Percentiles rank a stretch among this genome's conserved stretches.
These are phyloP conservation scores for Heterodera carotae DNA, from an alignment of 1,140 invertebrate species.

Conservation along the genomic window DNA sequence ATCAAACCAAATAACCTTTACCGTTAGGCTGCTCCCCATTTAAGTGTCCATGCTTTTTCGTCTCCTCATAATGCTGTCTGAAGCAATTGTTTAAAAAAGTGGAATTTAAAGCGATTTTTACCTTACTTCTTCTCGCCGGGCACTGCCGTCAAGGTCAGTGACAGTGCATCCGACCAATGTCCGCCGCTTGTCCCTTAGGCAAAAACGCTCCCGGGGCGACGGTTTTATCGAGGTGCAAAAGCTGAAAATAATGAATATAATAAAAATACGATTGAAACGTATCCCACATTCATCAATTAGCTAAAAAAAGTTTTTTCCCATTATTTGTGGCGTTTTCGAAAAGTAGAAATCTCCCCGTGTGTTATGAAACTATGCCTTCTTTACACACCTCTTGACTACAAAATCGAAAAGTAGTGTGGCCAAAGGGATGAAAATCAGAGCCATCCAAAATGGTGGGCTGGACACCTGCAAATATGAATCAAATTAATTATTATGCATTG, in stretches of 20 bases:
- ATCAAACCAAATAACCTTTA: too few species aligned
- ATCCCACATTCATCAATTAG: too few species aligned
- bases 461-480: slow-evolving; percentile 60
- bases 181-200: slow-evolving; percentile 48
- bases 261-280: too few species aligned
- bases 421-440: slow-evolving; percentile 83
- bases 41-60: too few species aligned
- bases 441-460: slow-evolving; percentile 89
- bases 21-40: too few species aligned
- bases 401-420: slow-evolving; percentile 84
- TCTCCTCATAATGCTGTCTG: too few species aligned
- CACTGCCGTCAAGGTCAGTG: background rate
- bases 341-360: too few species aligned
- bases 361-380: too few species aligned
- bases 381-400: slow-evolving; percentile 80
- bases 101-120: background rate
- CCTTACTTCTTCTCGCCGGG: slow-evolving; percentile 1
- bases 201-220: slow-evolving; percentile 55
- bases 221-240: slow-evolving; percentile 60
- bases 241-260: too few species aligned
- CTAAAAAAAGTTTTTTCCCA: background rate
- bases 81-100: too few species aligned
- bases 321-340: too few species aligned
- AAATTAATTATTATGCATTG: background rate
- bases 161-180: slow-evolving; percentile 4